Percentiles rank a stretch among this genome's conserved stretches.
These are phyloP conservation scores for Drosophila nigromelanica DNA, from an alignment of 1,140 invertebrate genomes.

Conservation along the genomic window DNA sequence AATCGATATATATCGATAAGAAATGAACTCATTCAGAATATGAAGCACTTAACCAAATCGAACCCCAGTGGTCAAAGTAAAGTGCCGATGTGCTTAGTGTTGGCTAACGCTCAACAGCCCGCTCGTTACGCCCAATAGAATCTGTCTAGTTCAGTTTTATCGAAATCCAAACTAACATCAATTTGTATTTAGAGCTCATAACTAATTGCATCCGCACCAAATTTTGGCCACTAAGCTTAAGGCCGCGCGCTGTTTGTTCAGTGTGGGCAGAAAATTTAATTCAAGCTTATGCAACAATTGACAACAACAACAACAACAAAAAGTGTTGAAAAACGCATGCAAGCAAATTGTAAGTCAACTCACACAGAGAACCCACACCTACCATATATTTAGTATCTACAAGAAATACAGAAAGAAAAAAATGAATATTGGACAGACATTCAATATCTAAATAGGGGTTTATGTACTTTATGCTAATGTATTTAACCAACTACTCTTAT, in stretches of 20 bases:
- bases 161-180: not conserved
- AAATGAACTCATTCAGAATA: constrained; percentile 78
- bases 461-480: not conserved
- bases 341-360: constrained; percentile 17
- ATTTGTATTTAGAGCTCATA: not conserved
- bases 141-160: not conserved
- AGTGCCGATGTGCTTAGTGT: constrained; percentile 44
- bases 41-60: constrained; percentile 49
- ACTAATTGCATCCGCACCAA: constrained; percentile 44
- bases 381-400: not conserved
- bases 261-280: constrained; percentile 70
- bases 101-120: constrained; percentile 22
- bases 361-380: constrained; percentile 13
- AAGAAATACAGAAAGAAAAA: not conserved
- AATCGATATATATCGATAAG: constrained; percentile 40
- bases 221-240: constrained; percentile 66
- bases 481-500: not conserved
- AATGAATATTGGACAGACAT: not conserved
- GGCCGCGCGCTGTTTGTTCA: constrained; percentile 78
- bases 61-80: constrained; percentile 55
- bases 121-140: not conserved
- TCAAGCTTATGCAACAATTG: constrained; percentile 2
- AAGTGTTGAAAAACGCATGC: constrained; percentile 18
- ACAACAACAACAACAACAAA: not conserved
- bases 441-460: not conserved